Evolutionary conservation across 1,140 invertebrate genomes (phyloP).

Genomic region (Yoshiicerus persimilis): DNA sequence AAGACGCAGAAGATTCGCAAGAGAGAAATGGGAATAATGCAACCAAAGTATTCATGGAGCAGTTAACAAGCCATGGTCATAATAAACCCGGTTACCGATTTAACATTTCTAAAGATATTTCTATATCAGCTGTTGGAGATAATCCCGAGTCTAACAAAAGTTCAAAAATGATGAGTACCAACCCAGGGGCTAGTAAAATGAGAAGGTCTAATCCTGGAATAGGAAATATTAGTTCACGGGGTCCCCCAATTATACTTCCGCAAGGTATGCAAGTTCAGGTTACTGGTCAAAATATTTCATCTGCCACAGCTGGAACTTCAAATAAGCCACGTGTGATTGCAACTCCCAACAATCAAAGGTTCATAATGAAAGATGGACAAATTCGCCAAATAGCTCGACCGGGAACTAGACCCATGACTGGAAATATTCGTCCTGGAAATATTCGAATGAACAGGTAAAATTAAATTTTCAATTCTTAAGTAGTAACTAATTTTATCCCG

Average conservation of each 20-base stretch:
- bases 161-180: background rate
- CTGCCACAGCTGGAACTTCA: background rate
- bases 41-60: constrained; percentile 37
- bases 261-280: constrained; percentile 30
- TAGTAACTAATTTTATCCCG: background rate
- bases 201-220: background rate
- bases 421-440: background rate
- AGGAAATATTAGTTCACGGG: background rate
- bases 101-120: constrained; percentile 49
- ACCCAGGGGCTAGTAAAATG: background rate
- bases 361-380: background rate
- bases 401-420: background rate
- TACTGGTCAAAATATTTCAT: background rate
- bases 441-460: background rate
- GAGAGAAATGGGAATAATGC: constrained; percentile 25
- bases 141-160: background rate
- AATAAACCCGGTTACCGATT: constrained; percentile 47
- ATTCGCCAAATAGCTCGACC: background rate
- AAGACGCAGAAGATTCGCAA: constrained; percentile 9
- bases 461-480: background rate
- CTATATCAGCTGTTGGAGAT: constrained; percentile 45
- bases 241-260: background rate
- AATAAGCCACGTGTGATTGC: background rate
- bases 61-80: constrained; percentile 34
- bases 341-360: background rate